Evolutionary conservation across 2,888 invertebrate genomes (phyloP), one percentile per base, ranked within the genome.

Genomic region (Halocaridina rubra): DNA sequence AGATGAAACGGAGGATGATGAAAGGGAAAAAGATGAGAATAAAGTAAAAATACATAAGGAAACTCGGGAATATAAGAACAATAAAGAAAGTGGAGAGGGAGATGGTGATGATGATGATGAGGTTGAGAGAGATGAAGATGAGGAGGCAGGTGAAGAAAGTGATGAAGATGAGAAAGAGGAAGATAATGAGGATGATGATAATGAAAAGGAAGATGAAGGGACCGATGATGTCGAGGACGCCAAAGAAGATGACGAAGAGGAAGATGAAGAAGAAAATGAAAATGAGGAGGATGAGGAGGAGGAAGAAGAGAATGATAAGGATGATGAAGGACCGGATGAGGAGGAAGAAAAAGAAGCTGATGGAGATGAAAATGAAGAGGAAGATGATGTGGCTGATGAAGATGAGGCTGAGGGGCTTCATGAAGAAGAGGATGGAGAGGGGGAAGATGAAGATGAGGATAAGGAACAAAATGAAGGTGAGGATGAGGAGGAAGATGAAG

Each of bases 71-170:
- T n/a, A n/a, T n/a, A n/a, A n/a, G n/a, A n/a, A n/a, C n/a, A n/a
- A n/a, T 24, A 92, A 92, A 88, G 92, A 92, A 64, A 90, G 92
- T 10, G 90, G 92, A 71, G 90, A 91, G 76, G 91, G 92, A 27
- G 91, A 91, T 86, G n/a, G n/a, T n/a, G 91, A 91, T 85, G 90
- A 91, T 2, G 8, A 3, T 53, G 53, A 53, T 4, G 53, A 53
- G 8, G 53, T n/a, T 5, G 53, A 53, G 16, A 1, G 91, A 92
- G 7, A 91, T 92, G 0, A 91, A 92, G 0, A 90, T n/a, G n/a
- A n/a, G n/a, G n/a, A n/a, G n/a, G n/a, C n/a, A n/a, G n/a, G 93
- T 80, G 91, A 93, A 91, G 93, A 93, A 91, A 93, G 93, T 91
- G 91, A 92, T 29, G 90, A 91, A 4, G 90, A 91, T 89, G 91